These are phyloP conservation scores for Scortum barcoo DNA, from an alignment of 2,113 vertebrate genomes.

Conservation along the genomic window DNA sequence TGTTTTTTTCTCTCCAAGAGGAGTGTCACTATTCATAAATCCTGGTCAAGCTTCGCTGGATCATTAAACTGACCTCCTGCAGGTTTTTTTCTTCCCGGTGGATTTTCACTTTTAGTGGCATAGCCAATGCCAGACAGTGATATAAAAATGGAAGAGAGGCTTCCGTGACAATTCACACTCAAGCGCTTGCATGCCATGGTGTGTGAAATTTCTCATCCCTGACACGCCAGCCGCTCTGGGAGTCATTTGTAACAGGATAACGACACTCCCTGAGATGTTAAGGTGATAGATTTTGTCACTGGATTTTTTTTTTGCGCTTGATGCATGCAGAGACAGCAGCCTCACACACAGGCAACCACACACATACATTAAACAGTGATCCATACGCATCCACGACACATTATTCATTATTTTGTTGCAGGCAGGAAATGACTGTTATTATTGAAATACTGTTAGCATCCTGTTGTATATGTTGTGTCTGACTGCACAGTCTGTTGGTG, in stretches of 20 bases:
- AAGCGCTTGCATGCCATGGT: conserved; percentile 20
- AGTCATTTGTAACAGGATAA: conserved; percentile 69
- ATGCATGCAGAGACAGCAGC: conserved; percentile 23
- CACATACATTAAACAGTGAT: background rate
- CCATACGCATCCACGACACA: background rate
- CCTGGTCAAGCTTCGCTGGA: background rate
- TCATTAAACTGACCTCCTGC: conserved; percentile 28
- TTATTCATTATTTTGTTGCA: background rate
- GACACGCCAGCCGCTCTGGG: conserved; percentile 55
- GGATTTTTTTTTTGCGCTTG: conserved; percentile 7
- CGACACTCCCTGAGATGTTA: conserved; percentile 52
- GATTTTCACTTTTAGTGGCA: conserved; percentile 27
- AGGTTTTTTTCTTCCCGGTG: conserved; percentile 11
- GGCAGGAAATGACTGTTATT: background rate
- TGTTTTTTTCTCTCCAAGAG: background rate
- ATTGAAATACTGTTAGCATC: background rate
- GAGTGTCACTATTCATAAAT: conserved; percentile 2
- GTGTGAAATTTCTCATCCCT: conserved; percentile 69
- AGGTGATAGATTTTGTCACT: conserved; percentile 61
- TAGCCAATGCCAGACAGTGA: conserved; percentile 24
- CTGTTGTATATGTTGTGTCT: background rate
- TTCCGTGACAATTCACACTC: conserved; percentile 41
- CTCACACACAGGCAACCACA: background rate
- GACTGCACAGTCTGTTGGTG: background rate
- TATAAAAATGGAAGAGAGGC: conserved; percentile 55